phyloP scores from a whole-genome alignment of 2,113 vertebrate species.

The Cynopterus brachyotis region DNA sequence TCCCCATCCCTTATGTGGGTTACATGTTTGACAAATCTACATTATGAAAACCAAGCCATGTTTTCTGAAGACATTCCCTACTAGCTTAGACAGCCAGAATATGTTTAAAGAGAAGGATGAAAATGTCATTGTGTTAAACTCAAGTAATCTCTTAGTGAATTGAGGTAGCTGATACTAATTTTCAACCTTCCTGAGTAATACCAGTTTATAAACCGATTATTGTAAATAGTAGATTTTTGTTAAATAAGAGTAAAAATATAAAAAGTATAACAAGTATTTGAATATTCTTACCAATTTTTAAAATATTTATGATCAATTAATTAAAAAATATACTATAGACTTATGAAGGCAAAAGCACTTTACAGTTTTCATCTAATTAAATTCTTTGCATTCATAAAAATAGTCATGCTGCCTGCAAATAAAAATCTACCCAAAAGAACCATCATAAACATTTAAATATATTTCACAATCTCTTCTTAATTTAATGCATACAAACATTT shows the following conservation, averaged over 20 bases:
- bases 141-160: neutral
- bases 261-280: neutral
- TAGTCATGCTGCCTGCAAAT: neutral
- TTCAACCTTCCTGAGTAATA: neutral
- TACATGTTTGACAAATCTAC: neutral
- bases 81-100: neutral
- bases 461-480: constrained; percentile 49
- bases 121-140: neutral
- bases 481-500: constrained; percentile 21
- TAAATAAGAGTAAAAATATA: constrained; percentile 8
- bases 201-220: neutral
- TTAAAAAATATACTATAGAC: neutral
- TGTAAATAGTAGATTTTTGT: neutral
- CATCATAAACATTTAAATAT: neutral
- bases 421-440: neutral
- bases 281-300: neutral
- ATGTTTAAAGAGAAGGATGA: neutral
- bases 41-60: neutral
- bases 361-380: neutral
- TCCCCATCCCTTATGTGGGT: neutral
- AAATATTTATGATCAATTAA: constrained; percentile 9
- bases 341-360: neutral
- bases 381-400: neutral
- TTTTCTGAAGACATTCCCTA: neutral
- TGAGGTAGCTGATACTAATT: neutral